Conservation (phyloP, 2,113 vertebrate genomes). For the Paradoxurus hermaphroditus region DNA sequence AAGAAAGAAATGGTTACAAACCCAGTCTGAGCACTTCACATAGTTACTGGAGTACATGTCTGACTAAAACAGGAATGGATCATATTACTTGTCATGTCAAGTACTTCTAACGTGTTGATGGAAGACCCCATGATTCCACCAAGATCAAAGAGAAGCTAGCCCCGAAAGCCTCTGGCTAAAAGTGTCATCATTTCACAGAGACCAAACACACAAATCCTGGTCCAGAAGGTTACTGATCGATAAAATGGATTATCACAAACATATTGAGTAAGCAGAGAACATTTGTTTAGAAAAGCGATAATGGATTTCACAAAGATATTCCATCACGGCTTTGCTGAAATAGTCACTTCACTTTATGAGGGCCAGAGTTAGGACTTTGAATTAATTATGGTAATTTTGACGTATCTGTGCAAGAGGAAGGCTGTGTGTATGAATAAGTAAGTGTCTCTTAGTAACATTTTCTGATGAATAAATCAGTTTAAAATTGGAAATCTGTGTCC, state of each 20-base stretch:
- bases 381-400: constrained; percentile 67
- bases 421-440: constrained; percentile 64
- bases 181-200: neutral
- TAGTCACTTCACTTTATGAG: constrained; percentile 47
- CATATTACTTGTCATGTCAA: neutral
- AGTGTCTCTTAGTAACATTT: constrained; percentile 62
- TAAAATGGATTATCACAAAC: constrained; percentile 17
- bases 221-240: constrained; percentile 2
- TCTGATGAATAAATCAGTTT: constrained; percentile 72
- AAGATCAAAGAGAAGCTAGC: neutral
- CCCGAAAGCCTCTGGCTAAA: neutral
- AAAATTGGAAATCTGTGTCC: constrained; percentile 71
- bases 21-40: neutral
- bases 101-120: neutral
- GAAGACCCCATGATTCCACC: neutral
- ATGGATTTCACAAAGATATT: constrained; percentile 18
- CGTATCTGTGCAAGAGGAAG: constrained; percentile 40
- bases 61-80: neutral
- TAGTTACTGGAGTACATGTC: neutral
- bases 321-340: constrained; percentile 14
- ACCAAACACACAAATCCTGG: neutral
- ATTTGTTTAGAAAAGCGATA: neutral
- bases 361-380: constrained; percentile 47
- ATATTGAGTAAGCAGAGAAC: neutral
- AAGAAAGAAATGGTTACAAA: neutral